phyloP scores from a whole-genome alignment of 2,113 vertebrate species.

The Capra hircus region DNA sequence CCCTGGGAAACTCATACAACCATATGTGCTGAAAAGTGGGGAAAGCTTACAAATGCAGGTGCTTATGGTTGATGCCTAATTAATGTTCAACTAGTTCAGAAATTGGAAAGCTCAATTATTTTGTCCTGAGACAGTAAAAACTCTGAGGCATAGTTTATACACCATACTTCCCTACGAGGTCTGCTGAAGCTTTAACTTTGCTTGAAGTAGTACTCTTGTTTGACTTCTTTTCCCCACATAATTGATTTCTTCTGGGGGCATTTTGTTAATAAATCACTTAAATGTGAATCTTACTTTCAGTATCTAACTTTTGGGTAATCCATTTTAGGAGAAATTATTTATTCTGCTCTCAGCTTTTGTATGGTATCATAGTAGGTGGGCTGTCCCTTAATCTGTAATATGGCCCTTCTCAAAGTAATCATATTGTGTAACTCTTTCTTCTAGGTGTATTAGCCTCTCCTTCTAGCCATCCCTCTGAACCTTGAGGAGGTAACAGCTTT shows the following conservation, averaged over 20 bases:
- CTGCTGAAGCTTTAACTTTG: background rate
- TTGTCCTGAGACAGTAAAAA: background rate
- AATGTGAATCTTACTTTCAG: background rate
- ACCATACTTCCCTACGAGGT: background rate
- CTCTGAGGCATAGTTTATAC: background rate
- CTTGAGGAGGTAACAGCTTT: background rate
- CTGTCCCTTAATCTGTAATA: background rate
- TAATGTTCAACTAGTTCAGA: background rate
- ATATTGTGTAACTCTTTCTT: background rate
- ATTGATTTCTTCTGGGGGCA: background rate
- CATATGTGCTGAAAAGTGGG: background rate
- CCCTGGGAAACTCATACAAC: background rate
- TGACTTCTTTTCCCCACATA: background rate
- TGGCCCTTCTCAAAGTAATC: background rate
- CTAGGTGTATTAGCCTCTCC: background rate
- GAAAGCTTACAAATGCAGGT: background rate
- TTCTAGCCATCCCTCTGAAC: background rate
- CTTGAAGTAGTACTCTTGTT: background rate
- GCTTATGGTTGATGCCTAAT: background rate
- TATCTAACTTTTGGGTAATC: background rate
- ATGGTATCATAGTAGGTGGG: background rate
- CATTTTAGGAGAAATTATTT: background rate
- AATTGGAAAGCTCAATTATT: background rate
- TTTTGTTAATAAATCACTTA: background rate
- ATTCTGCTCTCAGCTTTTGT: background rate